Conservation (phyloP, 1,140 invertebrate species). For the Ditylenchus dipsaci region DNA sequence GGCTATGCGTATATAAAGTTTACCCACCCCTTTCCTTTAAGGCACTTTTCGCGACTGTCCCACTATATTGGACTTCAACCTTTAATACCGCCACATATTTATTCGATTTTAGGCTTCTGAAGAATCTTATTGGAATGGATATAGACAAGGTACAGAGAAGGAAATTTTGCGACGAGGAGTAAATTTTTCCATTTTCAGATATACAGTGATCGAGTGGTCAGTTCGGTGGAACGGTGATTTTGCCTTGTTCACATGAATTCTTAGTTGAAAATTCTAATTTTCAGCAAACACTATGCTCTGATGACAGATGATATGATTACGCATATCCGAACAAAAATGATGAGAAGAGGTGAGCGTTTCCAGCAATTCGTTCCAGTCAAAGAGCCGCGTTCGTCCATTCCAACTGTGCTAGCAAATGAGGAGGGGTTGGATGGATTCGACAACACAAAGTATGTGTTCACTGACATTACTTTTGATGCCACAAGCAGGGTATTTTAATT, state of each 20-base stretch:
- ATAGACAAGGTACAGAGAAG: not conserved
- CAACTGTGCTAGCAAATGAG: slow-evolving; percentile 69
- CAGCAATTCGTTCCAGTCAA: slow-evolving; percentile 86
- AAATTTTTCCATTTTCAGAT: no score
- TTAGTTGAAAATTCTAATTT: no score
- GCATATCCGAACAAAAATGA: slow-evolving; percentile 12
- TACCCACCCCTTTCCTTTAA: no score
- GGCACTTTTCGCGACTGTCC: no score
- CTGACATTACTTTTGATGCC: slow-evolving; percentile 79
- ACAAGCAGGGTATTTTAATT: slow-evolving; percentile 61
- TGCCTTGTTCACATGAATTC: no score
- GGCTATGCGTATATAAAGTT: no score
- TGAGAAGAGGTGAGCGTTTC: slow-evolving; percentile 64
- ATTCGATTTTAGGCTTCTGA: no score
- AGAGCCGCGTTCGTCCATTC: slow-evolving; percentile 62
- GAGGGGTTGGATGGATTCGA: slow-evolving; percentile 71
- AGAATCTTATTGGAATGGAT: not conserved
- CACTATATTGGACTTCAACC: no score
- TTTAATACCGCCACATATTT: no score
- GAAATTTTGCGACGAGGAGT: no score
- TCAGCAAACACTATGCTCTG: not conserved
- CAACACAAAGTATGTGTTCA: slow-evolving; percentile 72
- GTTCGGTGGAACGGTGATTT: not conserved
- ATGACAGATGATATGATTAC: slow-evolving; percentile 4
- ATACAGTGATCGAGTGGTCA: not conserved